Conservation (phyloP, 2,888 invertebrate species). For the Smittia aterrima region DNA sequence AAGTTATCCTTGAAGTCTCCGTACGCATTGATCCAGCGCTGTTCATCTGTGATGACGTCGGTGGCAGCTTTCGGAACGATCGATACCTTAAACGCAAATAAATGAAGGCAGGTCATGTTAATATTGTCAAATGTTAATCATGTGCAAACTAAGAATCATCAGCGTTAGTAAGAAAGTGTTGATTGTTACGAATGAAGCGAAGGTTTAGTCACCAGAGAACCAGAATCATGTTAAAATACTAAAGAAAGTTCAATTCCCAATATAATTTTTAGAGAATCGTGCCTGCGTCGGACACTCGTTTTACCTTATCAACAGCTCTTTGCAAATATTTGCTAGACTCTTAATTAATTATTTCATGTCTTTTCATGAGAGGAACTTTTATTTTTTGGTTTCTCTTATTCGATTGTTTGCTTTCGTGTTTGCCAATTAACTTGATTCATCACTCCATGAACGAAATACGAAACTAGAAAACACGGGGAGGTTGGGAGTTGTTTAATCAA, state of each 20-base stretch:
- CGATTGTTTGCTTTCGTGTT: neutral
- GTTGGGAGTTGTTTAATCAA: neutral
- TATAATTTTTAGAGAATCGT: no score
- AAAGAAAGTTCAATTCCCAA: no score
- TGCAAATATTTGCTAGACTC: neutral
- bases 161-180: no score
- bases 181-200: no score
- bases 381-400: neutral
- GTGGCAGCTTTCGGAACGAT: neutral
- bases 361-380: neutral
- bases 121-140: no score
- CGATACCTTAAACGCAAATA: neutral
- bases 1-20: neutral
- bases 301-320: neutral
- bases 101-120: no score
- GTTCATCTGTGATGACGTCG: neutral
- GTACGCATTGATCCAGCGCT: neutral
- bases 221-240: no score
- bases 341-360: neutral
- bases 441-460: neutral
- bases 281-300: neutral
- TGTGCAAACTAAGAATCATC: no score
- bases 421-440: slow-evolving; percentile 11
- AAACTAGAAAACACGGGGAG: neutral
- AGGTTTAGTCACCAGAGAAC: no score